Evolutionary conservation across 2,888 invertebrate genomes (phyloP).

Genomic region (Galerucella nymphaeae): DNA sequence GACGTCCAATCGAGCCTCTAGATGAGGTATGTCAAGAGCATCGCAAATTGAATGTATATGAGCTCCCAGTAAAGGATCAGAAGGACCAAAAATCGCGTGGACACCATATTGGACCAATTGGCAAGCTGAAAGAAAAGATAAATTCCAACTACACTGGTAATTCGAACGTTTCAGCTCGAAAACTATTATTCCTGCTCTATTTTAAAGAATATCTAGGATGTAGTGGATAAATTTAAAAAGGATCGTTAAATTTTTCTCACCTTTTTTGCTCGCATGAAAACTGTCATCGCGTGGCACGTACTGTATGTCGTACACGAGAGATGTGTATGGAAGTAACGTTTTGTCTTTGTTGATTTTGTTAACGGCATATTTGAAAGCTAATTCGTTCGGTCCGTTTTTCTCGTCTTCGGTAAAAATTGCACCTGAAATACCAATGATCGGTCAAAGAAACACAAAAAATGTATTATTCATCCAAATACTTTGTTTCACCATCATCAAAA

Average conservation of each 20-base stretch:
- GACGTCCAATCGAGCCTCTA: slow-evolving; percentile 75
- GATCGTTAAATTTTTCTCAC: slow-evolving; percentile 59
- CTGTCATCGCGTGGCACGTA: slow-evolving; percentile 81
- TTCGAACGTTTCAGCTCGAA: too few species aligned
- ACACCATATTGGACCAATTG: slow-evolving; percentile 77
- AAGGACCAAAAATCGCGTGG: slow-evolving; percentile 83
- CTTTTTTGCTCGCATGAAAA: slow-evolving; percentile 82
- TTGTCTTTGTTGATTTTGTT: slow-evolving; percentile 81
- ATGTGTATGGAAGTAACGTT: slow-evolving; percentile 76
- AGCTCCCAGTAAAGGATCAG: slow-evolving; percentile 76
- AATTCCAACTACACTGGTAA: too few species aligned
- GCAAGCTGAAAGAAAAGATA: slow-evolving; percentile 70
- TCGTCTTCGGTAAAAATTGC: slow-evolving; percentile 82
- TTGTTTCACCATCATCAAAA: too few species aligned
- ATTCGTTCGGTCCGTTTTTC: slow-evolving; percentile 75
- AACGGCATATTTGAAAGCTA: slow-evolving; percentile 85
- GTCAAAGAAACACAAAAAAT: too few species aligned
- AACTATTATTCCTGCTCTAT: too few species aligned
- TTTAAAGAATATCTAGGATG: too few species aligned
- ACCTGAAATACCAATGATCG: slow-evolving; percentile 72
- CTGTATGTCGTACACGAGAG: slow-evolving; percentile 79
- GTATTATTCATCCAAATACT: too few species aligned
- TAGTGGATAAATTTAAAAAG: neutral
- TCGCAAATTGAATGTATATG: slow-evolving; percentile 86
- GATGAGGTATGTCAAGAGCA: slow-evolving; percentile 82